These are phyloP conservation scores for Mugil cephalus DNA, from an alignment of 2,113 vertebrate species.

Conservation along the genomic window DNA sequence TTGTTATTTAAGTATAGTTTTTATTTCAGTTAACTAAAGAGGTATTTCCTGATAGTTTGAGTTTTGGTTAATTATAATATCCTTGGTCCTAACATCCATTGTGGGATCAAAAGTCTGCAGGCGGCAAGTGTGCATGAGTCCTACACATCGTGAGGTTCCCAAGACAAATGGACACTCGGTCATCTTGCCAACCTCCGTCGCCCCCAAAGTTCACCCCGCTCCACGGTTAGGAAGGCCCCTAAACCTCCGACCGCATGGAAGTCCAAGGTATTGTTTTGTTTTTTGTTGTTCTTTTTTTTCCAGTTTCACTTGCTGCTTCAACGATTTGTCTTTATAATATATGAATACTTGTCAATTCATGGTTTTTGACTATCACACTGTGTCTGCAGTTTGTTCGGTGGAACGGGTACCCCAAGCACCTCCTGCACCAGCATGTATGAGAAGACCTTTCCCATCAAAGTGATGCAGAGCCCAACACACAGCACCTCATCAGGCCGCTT, in stretches of 20 bases:
- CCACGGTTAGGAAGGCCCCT: constrained; percentile 82
- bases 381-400: constrained; percentile 50
- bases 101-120: constrained; percentile 80
- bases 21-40: no score
- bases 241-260: constrained; percentile 65
- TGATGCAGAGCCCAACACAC: constrained; percentile 79
- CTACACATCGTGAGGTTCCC: constrained; percentile 69
- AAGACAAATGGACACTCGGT: constrained; percentile 85
- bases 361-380: constrained; percentile 1
- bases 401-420: constrained; percentile 43
- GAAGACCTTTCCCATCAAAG: constrained; percentile 84
- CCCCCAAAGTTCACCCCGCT: constrained; percentile 60
- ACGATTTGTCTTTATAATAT: neutral
- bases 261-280: constrained; percentile 52
- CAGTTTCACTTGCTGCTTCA: neutral
- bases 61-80: no score
- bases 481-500: constrained; percentile 66
- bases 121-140: constrained; percentile 80
- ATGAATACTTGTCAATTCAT: neutral
- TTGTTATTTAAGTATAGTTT: no score
- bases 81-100: neutral
- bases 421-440: constrained; percentile 80
- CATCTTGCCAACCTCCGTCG: constrained; percentile 49
- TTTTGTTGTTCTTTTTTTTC: neutral
- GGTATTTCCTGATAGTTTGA: no score